phyloP scores from a whole-genome alignment of 2,888 invertebrate species.

The Dione juno region DNA sequence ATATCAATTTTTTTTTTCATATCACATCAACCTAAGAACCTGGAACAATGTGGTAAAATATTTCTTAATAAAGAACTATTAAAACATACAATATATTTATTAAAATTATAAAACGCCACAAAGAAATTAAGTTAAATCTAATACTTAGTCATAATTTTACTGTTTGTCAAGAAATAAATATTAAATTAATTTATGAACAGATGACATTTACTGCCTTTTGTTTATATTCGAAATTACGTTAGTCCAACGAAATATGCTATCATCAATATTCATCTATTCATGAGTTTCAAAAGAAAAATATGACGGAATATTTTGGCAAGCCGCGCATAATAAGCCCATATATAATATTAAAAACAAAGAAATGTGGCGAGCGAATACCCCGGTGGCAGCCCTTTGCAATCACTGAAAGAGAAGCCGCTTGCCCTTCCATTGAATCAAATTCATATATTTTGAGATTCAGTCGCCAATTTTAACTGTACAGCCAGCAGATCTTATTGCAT shows the following conservation, averaged over 20 bases:
- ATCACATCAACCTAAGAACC: too few relatives aligned
- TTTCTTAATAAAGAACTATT: too few relatives aligned
- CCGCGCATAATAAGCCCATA: slow-evolving; percentile 66
- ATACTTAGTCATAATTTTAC: too few relatives aligned
- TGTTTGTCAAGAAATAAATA: neutral
- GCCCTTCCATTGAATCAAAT: slow-evolving; percentile 84
- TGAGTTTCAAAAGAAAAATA: slow-evolving; percentile 57
- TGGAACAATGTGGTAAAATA: too few relatives aligned
- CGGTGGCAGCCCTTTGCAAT: slow-evolving; percentile 81
- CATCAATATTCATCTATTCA: slow-evolving; percentile 43
- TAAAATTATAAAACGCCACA: neutral
- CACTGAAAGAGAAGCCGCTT: slow-evolving; percentile 81
- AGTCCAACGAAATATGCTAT: slow-evolving; percentile 33
- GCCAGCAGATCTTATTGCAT: slow-evolving; percentile 55
- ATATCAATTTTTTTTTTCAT: too few relatives aligned
- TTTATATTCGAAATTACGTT: slow-evolving; percentile 3
- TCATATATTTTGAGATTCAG: slow-evolving; percentile 84
- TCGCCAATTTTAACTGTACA: slow-evolving; percentile 81
- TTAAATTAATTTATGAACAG: neutral
- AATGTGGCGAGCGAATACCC: slow-evolving; percentile 62
- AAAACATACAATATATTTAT: too few relatives aligned
- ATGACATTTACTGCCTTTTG: slow-evolving; percentile 1
- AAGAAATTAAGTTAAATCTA: neutral
- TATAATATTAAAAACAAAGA: slow-evolving; percentile 77
- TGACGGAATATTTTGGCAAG: slow-evolving; percentile 66